Evolutionary conservation across 2,113 vertebrate genomes (phyloP).

Genomic region (Greenwoodochromis staneri): DNA sequence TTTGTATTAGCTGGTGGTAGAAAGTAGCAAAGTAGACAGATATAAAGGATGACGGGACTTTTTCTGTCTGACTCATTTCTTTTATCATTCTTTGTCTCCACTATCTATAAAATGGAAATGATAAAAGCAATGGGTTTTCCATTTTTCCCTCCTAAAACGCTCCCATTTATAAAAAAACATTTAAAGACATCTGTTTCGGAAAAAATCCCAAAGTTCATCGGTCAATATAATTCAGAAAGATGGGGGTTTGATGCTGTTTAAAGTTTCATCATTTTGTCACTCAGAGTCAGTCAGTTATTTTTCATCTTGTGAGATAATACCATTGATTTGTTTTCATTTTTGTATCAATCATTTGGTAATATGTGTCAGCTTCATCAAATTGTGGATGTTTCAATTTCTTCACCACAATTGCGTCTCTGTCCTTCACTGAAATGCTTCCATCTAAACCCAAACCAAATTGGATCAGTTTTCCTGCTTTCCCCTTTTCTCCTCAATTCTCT

Average conservation of each 20-base stretch:
- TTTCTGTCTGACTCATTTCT: background rate
- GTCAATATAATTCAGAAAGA: background rate
- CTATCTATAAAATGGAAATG: background rate
- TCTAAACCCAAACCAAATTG: slow-evolving; percentile 11
- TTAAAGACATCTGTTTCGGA: slow-evolving; percentile 6
- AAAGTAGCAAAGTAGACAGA: background rate
- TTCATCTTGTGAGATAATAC: background rate
- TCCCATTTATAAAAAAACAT: background rate
- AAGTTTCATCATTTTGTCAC: background rate
- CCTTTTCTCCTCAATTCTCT: background rate
- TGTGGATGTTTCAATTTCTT: background rate
- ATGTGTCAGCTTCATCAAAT: background rate
- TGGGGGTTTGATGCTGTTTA: background rate
- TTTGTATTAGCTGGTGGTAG: background rate
- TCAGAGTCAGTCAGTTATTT: background rate
- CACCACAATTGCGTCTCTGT: background rate
- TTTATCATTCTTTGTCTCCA: background rate
- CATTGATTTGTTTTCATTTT: background rate
- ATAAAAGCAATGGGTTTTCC: slow-evolving; percentile 4
- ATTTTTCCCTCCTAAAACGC: background rate
- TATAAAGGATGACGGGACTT: background rate
- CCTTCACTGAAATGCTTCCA: slow-evolving; percentile 9
- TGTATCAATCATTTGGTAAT: background rate
- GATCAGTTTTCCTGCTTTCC: background rate
- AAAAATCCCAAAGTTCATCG: background rate